phyloP scores from a whole-genome alignment of 2,113 vertebrate species.

The Dolichotis patagonum region DNA sequence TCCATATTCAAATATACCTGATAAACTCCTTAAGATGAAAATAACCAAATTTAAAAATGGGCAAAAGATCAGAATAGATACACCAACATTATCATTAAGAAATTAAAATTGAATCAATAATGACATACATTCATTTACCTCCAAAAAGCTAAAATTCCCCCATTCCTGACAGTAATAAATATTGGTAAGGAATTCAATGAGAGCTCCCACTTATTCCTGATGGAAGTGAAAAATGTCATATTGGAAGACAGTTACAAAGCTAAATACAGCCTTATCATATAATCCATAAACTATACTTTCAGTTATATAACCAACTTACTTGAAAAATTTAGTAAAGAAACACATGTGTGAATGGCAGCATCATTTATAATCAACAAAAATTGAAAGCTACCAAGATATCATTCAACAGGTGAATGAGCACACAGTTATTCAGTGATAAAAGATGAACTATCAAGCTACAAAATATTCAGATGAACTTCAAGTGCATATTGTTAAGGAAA shows the following conservation, averaged over 20 bases:
- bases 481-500: neutral
- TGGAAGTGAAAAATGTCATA: neutral
- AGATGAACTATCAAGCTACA: neutral
- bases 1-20: neutral
- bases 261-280: neutral
- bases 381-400: neutral
- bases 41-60: neutral
- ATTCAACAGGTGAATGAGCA: neutral
- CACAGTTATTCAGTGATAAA: neutral
- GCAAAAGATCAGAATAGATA: neutral
- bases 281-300: neutral
- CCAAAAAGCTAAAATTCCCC: neutral
- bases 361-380: neutral
- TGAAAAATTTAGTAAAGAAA: neutral
- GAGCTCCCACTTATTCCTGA: neutral
- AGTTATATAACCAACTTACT: neutral
- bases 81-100: neutral
- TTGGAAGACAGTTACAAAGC: neutral
- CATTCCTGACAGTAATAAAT: neutral
- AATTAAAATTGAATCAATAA: neutral
- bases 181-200: neutral
- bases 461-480: neutral
- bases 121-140: neutral
- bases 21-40: neutral
- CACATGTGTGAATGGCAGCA: neutral